Evolutionary conservation across 2,113 vertebrate genomes (phyloP), one percentile per base, ranked within the genome.

Genomic region (Channa argus): DNA sequence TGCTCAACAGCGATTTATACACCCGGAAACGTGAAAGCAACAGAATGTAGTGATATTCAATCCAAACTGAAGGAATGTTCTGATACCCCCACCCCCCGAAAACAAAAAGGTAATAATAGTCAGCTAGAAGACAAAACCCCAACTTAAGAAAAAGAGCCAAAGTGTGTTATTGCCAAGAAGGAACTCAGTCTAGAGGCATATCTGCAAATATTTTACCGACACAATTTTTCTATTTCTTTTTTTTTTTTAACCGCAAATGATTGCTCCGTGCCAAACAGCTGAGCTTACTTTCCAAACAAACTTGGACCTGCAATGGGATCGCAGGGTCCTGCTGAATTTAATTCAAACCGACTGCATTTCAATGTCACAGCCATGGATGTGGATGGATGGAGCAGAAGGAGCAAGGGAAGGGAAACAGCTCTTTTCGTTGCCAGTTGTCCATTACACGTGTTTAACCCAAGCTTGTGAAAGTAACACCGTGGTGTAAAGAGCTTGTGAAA

Each of bases 401-500:
- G 2, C 8, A 50, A 49, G 6, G 8, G 14, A 51, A 69, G 72
- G 64, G 59, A 71, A 80, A 86, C 54, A 68, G 66, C 69, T 41
- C 65, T 65, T 61, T 41, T 14, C 50, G n/a, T 58, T 71, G 75
- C 89, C 91, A 92, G 71, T 86, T 93, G 85, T 90, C 78, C 73
- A 71, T 83, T 90, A 83, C 81, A 85, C 65, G 71, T 90, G 86
- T 91, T 91, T 84, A 75, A 82, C 79, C 24, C 77, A 85, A 66
- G 72, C 80, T 77, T 71, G 91, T 91, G 80, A 88, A 92, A 91
- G 82, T 86, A 43, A 63, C 87, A 73, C 78, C 73, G 61, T 49
- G 84, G 89, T 90, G 87, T 84, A 79, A 90, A 83, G 79, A 64
- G 81, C 80, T 88, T 89, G 85, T 89, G 74, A 88, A 91, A 92